Evolutionary conservation across 2,113 vertebrate species (phyloP), one percentile per base, ranked within the genome.

Genomic region (Taurulus bubalis): DNA sequence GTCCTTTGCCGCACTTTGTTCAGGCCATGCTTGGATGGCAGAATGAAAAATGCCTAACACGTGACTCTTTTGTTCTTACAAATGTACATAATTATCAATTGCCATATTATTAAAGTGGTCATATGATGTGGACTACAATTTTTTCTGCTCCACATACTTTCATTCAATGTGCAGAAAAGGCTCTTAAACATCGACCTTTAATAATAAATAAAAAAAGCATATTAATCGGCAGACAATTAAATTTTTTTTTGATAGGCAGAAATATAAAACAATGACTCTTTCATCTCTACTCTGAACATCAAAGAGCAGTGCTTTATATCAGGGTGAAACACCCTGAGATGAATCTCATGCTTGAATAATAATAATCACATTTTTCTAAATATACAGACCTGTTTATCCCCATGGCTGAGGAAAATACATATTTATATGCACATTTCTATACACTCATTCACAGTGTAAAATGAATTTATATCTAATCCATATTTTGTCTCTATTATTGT

Each of bases 401-500:
- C 66, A 74, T 82, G 85, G 87, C 89, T 71, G 77, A 83, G 65
- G 74, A 80, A 86, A 90, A 90, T 88, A 88, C 84, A 92, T 85
- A 92, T 94, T 92, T 94, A 90, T 94, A 84, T 87, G 76, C 83
- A 85, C 65, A 82, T 88, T 87, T 45, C 84, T n/a, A 26, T 87
- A 71, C 42, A 51, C 78, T 65, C 76, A 72, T 90, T 87, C 79
- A 66, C 79, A 10, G 47, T 69, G 82, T 72, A 85, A 83, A 85
- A 90, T 90, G 78, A 90, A 90, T 92, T 77, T 85, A 86, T 82
- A 84, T 80, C 78, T 86, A 89, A 93, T 93, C 82, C 88, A 91
- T 85, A 90, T 93, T 90, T 91, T 90, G 87, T 84, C 85, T 85
- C 77, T 70, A 88, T 92, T 91, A 86, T 87, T 82, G 76, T 73